phyloP scores from a whole-genome alignment of 1,140 invertebrate genomes.

The Cephus cinctus region DNA sequence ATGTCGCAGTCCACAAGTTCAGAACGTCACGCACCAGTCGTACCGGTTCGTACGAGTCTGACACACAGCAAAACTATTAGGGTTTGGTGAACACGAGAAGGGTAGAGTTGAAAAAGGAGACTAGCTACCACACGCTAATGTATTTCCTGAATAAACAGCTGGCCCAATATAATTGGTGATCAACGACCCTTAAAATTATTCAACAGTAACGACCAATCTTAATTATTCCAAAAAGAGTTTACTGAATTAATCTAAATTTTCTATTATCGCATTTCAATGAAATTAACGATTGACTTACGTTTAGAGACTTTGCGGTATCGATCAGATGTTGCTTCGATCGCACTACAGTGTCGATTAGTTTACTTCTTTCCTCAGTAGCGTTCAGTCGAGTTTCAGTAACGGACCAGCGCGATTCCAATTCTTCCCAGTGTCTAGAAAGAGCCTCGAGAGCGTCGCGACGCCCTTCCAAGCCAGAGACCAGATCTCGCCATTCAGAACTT shows the following conservation, averaged over 20 bases:
- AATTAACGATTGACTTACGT: too few relatives aligned
- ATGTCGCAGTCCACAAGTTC: background rate
- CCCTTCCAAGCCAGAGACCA: slow-evolving; percentile 69
- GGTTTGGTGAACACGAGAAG: too few relatives aligned
- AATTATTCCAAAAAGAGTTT: too few relatives aligned
- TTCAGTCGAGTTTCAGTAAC: slow-evolving; percentile 63
- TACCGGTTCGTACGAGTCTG: slow-evolving; percentile 28
- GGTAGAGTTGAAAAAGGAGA: too few relatives aligned
- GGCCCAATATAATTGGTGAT: too few relatives aligned
- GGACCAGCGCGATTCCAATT: slow-evolving; percentile 70
- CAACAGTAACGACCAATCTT: too few relatives aligned
- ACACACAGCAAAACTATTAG: too few relatives aligned
- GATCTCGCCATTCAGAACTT: slow-evolving; percentile 72
- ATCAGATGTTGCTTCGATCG: slow-evolving; percentile 71
- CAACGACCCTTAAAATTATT: too few relatives aligned
- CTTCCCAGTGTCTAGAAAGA: slow-evolving; percentile 75
- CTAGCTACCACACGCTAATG: too few relatives aligned
- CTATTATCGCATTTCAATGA: too few relatives aligned
- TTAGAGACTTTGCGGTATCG: slow-evolving; percentile 67
- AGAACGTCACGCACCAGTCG: slow-evolving; percentile 22
- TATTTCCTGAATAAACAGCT: too few relatives aligned
- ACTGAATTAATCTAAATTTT: too few relatives aligned
- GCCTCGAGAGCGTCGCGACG: slow-evolving; percentile 64
- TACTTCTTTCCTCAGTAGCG: slow-evolving; percentile 68
- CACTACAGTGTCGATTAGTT: slow-evolving; percentile 72